Evolutionary conservation across 53 echinoderm and acorn worm genomes (phyloP).

Genomic region (Holothuria leucospilota): DNA sequence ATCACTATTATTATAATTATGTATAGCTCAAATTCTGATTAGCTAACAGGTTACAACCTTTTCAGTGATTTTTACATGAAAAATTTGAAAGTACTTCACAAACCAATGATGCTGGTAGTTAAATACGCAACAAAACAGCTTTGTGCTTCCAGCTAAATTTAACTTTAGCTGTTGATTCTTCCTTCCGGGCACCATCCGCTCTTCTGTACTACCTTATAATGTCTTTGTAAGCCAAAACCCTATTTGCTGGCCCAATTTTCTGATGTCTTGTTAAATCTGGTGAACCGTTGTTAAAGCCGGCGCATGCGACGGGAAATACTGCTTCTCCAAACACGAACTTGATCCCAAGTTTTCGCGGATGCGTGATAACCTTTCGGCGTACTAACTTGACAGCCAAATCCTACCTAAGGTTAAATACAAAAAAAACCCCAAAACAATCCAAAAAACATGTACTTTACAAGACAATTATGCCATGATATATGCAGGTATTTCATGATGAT

Average conservation of each 20-base stretch:
- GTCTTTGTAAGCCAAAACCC: constrained; percentile 88
- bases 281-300: constrained; percentile 95
- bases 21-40: too few species aligned
- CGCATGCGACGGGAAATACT: constrained; percentile 82
- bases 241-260: constrained; percentile 61
- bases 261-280: constrained; percentile 65
- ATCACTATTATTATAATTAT: too few species aligned
- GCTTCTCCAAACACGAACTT: constrained; percentile 97
- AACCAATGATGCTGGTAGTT: constrained; percentile 99
- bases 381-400: constrained; percentile 89
- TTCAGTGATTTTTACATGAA: too few species aligned
- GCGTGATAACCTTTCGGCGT: constrained; percentile 65
- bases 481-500: too few species aligned
- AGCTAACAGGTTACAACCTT: too few species aligned
- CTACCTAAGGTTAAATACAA: constrained; percentile 49
- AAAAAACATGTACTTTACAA: too few species aligned
- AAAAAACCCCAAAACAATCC: too few species aligned
- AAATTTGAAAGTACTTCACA: constrained; percentile 34
- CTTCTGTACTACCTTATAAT: constrained; percentile 50
- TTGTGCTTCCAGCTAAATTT: constrained; percentile 78
- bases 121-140: constrained; percentile 75
- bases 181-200: not conserved
- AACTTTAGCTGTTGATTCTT: constrained; percentile 55
- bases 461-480: too few species aligned
- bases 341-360: constrained; percentile 93